These are phyloP conservation scores for Syngnathoides biaculeatus DNA, from an alignment of 2,113 vertebrate species.

Conservation along the genomic window DNA sequence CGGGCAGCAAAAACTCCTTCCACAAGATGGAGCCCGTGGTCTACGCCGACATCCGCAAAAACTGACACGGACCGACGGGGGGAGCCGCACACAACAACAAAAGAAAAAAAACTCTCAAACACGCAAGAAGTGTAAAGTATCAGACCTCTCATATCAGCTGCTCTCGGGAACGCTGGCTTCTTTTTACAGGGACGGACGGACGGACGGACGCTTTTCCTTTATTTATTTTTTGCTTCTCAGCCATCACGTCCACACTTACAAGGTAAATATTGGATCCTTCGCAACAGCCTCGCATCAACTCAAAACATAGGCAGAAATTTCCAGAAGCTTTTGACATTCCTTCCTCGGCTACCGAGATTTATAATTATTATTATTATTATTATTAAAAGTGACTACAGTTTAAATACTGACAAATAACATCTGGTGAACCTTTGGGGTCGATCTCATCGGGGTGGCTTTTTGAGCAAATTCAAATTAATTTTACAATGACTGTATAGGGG, in stretches of 20 bases:
- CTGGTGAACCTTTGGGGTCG: no score
- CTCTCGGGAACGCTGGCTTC: slow-evolving; percentile 52
- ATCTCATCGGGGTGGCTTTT: neutral
- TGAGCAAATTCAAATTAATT: neutral
- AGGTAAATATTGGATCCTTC: neutral
- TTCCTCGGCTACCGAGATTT: neutral
- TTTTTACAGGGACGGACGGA: slow-evolving; percentile 39
- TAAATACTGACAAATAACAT: neutral
- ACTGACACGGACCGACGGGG: slow-evolving; percentile 61
- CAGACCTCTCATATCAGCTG: slow-evolving; percentile 55
- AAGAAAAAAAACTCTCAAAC: slow-evolving; percentile 1
- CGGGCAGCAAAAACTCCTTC: slow-evolving; percentile 85
- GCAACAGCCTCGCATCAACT: neutral
- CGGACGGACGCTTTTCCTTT: slow-evolving; percentile 26
- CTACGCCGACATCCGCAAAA: slow-evolving; percentile 92
- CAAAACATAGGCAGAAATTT: neutral
- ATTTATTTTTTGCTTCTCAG: slow-evolving; percentile 17
- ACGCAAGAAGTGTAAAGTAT: slow-evolving; percentile 39
- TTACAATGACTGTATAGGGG: neutral
- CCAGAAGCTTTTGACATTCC: neutral
- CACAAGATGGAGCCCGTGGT: slow-evolving; percentile 96
- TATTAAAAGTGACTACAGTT: neutral
- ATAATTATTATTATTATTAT: neutral
- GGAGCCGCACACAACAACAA: slow-evolving; percentile 16
- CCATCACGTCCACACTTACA: slow-evolving; percentile 36